Conservation (phyloP, 2,888 invertebrate species). For the Hirtodrosophila histrioides region DNA sequence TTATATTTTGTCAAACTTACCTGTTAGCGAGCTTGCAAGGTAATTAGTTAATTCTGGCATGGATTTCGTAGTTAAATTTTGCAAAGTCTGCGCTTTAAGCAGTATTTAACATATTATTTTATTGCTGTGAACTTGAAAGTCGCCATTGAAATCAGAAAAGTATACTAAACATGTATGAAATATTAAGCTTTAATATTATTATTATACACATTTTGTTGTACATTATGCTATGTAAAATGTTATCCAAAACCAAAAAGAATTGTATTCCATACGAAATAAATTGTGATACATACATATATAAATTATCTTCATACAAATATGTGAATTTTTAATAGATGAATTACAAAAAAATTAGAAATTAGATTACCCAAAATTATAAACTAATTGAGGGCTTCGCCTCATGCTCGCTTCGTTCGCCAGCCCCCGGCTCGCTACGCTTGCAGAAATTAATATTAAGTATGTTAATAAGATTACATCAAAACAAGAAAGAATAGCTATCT, state of each 20-base stretch:
- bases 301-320: conserved; percentile 7
- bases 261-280: conserved; percentile 41
- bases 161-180: background rate
- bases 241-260: conserved; percentile 37
- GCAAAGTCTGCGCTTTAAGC: too few species aligned
- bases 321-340: background rate
- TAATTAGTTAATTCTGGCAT: background rate
- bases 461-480: too few species aligned
- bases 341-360: too few species aligned
- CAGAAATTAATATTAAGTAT: too few species aligned
- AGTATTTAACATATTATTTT: background rate
- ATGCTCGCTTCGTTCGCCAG: too few species aligned
- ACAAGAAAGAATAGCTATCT: too few species aligned
- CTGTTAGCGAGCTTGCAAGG: background rate
- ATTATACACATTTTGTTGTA: conserved; percentile 22
- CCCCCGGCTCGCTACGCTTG: too few species aligned
- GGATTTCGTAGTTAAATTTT: conserved; percentile 3
- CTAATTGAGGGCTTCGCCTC: too few species aligned
- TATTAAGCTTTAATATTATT: conserved; percentile 32
- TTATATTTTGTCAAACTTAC: background rate
- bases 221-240: conserved; percentile 44
- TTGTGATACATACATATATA: conserved; percentile 50
- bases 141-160: background rate
- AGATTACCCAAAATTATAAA: too few species aligned
- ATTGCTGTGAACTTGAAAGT: background rate